Evolutionary conservation across 2,797 vertebrate species (phyloP).

Genomic region (Peromyscus melanophrys): DNA sequence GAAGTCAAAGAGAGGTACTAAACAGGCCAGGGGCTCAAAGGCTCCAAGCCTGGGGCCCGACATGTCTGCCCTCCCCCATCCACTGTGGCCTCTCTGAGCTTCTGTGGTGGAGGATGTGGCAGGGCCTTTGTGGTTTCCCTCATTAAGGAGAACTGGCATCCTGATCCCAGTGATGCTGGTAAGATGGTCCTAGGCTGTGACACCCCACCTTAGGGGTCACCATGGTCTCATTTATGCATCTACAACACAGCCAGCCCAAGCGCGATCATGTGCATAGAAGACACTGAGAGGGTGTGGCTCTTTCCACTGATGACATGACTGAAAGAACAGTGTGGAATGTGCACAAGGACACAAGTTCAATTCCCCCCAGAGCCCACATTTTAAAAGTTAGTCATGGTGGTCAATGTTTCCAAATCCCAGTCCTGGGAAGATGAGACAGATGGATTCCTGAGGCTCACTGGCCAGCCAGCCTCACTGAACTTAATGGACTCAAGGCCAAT

Average conservation of each 20-base stretch:
- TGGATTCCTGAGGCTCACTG: neutral
- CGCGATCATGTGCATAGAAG: neutral
- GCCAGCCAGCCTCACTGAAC: neutral
- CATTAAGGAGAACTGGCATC: neutral
- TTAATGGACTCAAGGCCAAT: neutral
- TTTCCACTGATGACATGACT: rapidly evolving
- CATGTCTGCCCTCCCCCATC: neutral
- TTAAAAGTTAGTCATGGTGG: neutral
- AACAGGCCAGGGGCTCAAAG: neutral
- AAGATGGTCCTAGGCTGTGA: neutral
- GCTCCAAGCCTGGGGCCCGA: neutral
- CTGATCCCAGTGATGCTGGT: neutral
- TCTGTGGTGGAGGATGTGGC: neutral
- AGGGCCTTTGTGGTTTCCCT: neutral
- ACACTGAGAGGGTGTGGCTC: neutral
- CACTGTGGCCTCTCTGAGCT: neutral
- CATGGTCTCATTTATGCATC: neutral
- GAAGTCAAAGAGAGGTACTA: neutral
- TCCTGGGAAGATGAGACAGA: neutral
- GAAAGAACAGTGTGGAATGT: neutral
- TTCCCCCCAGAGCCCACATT: neutral
- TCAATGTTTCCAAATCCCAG: neutral
- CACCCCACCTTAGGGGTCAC: neutral
- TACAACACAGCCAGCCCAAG: neutral
- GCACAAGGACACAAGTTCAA: neutral